phyloP scores from a whole-genome alignment of 2,888 invertebrate genomes.

The Dryobotodes eremita region DNA sequence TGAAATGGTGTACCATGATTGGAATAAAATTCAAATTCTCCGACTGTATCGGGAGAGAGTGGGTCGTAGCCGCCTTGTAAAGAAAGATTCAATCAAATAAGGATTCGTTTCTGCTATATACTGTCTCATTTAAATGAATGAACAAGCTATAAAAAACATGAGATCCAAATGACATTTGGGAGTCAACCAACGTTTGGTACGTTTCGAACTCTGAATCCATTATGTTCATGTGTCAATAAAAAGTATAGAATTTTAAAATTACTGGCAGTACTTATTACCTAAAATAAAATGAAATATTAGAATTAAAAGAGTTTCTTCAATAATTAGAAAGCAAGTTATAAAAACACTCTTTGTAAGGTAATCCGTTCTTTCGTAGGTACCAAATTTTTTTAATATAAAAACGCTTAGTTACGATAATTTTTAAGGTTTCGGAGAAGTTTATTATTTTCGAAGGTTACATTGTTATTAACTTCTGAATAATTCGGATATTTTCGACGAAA shows the following conservation, averaged over 20 bases:
- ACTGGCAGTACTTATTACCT: background rate
- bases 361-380: background rate
- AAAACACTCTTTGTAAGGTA: background rate
- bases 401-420: background rate
- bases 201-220: constrained; percentile 22
- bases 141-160: constrained; percentile 75
- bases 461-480: constrained; percentile 17
- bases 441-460: constrained; percentile 7
- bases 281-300: background rate
- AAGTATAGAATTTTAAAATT: constrained; percentile 11
- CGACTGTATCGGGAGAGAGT: constrained; percentile 69
- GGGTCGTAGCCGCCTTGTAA: constrained; percentile 74
- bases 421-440: background rate
- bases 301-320: background rate
- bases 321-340: too few relatives aligned
- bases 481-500: constrained; percentile 12
- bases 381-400: background rate
- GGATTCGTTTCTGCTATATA: constrained; percentile 78
- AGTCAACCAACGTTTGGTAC: constrained; percentile 46
- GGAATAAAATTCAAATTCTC: constrained; percentile 86
- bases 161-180: constrained; percentile 63
- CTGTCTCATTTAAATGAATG: constrained; percentile 82
- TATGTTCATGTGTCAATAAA: constrained; percentile 19
- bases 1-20: constrained; percentile 78
- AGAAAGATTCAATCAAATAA: constrained; percentile 84